A percentile compares a stretch with the other conserved stretches of the same genome.
phyloP scores from a whole-genome alignment of 2,888 invertebrate species.

The Helleia helle region DNA sequence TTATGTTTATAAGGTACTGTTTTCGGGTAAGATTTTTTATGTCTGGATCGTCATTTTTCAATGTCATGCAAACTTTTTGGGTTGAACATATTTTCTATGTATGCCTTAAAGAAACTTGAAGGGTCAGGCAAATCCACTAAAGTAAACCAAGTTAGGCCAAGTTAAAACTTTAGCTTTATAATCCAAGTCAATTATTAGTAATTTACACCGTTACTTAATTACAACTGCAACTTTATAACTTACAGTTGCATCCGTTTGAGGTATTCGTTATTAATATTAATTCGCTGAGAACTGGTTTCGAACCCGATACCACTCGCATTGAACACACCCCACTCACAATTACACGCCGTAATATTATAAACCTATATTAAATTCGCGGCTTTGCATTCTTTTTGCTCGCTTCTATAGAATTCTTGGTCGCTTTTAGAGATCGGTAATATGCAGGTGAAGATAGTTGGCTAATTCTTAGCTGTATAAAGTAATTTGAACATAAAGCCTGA shows the following conservation, averaged over 20 bases:
- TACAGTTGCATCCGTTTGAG: constrained; percentile 60
- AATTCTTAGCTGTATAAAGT: background rate
- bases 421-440: background rate
- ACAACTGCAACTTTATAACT: constrained; percentile 49
- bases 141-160: too few species aligned
- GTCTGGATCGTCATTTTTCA: too few species aligned
- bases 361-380: constrained; percentile 9
- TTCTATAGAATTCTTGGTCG: background rate
- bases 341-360: constrained; percentile 19
- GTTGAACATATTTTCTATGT: too few species aligned
- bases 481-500: too few species aligned
- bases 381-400: background rate
- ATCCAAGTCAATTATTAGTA: too few species aligned
- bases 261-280: constrained; percentile 61
- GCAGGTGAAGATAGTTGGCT: background rate
- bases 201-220: constrained; percentile 54
- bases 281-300: constrained; percentile 56
- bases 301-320: constrained; percentile 11
- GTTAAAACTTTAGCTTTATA: too few species aligned
- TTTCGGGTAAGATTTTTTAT: too few species aligned
- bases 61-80: too few species aligned
- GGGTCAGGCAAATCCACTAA: too few species aligned
- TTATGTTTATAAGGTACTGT: too few species aligned
- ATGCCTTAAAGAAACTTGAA: too few species aligned
- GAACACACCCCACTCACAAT: constrained; percentile 13